These are phyloP conservation scores for Diachasma alloeum DNA, from an alignment of 1,140 invertebrate genomes.

Conservation along the genomic window DNA sequence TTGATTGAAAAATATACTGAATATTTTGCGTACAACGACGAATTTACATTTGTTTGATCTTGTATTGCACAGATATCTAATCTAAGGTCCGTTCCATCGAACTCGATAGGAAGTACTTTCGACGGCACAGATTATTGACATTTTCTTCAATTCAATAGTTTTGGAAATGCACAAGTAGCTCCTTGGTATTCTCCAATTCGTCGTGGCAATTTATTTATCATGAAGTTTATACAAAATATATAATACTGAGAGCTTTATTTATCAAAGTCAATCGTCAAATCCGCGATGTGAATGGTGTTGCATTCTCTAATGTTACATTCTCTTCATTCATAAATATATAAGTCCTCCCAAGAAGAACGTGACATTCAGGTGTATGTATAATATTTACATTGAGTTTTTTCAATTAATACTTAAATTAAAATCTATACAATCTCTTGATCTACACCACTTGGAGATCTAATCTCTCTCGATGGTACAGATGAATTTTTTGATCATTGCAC, in stretches of 20 bases:
- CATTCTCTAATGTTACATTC: slow-evolving; percentile 1
- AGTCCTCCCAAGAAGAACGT: slow-evolving; percentile 38
- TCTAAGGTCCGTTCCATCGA: background rate
- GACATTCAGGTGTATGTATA: slow-evolving; percentile 32
- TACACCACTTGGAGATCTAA: background rate
- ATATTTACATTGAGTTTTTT: slow-evolving; percentile 33
- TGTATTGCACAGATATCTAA: background rate
- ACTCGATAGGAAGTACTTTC: background rate
- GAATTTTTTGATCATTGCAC: background rate
- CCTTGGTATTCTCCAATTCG: background rate
- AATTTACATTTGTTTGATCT: background rate
- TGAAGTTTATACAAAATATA: background rate
- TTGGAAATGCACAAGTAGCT: background rate
- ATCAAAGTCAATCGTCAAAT: background rate
- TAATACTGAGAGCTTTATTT: slow-evolving; percentile 23
- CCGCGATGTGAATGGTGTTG: background rate
- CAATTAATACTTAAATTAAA: background rate
- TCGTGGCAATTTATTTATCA: background rate
- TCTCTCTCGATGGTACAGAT: background rate
- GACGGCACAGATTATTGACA: background rate
- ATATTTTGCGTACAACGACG: background rate
- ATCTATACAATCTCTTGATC: background rate
- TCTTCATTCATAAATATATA: slow-evolving; percentile 46
- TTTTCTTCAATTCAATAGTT: background rate
- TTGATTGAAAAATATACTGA: background rate